Base-by-base conservation (phyloP, 2,113 vertebrate genomes). In the Trinectes maculatus region DNA sequence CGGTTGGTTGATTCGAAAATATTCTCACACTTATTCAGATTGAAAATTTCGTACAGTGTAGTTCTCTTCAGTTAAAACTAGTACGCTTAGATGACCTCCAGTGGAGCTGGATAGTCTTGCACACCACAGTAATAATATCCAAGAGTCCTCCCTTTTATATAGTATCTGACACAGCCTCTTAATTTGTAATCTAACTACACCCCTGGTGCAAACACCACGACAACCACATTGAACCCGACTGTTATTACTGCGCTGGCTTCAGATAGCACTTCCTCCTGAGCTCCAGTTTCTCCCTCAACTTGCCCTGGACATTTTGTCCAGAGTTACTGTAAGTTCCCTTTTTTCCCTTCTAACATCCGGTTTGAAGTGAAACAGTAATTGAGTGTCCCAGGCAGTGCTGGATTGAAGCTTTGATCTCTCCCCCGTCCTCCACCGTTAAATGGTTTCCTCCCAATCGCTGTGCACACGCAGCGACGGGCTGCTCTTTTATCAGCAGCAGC, bases 391-490 rank as follows among this genome's bases (percentile, higher is more conserved):
- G 54, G 65, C 46, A 37, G 56, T 25, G 76, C 76, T 43, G 51
- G 34, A 46, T 75, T 1, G 7, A 44, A 86, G 51, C 85, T 91
- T 91, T 91, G 86, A 91, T 92, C 85, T 80, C 61, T 62, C 46
- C 51, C n/a, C 11, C 9, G 42, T 59, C 56, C 71, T 73, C 61
- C 59, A 21, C 69, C 82, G 82, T 85, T 89, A 85, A 82, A 82
- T 62, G 83, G 62, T 85, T 87, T 80, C 67, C 58, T 78, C 71
- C 47, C 56, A 85, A 87, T 80, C 37, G 26, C 82, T 53, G 68
- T 25, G 73, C 85, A 87, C 85, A 74, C 47, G 61, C 77, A 69
- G 84, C 24, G n/a, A 82, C 84, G 66, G 51, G 67, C 77, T 71
- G 53, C 58, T 81, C 70, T 77, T 87, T 84, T 87, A 84, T 89